Base-by-base conservation (phyloP, 2,888 invertebrate species). In the Amblyjoppa fuscipennis region DNA sequence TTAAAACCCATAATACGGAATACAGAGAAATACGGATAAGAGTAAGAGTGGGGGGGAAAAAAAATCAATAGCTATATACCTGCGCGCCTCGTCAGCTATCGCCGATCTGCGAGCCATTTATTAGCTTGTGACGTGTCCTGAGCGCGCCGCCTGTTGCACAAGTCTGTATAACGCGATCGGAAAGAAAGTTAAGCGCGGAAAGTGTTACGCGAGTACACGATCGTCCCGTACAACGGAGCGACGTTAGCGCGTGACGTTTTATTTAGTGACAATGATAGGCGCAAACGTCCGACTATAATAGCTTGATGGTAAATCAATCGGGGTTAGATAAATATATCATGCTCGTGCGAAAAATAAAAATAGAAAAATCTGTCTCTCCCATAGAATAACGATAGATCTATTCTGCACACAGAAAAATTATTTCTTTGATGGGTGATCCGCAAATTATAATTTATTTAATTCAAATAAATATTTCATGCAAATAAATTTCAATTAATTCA, bases 151-250 rank as follows among this genome's bases (percentile, higher is more conserved):
- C 69, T 77, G 81, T 87, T 87, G 83, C 87, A 85, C 87, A 85
- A 87, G 82, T 84, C 7, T 56, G 64, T 64, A 64, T 64, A 61
- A 34, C 31, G 78, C 83, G 83, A 78, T 85, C 74, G 82, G 86
- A 90, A 90, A 87, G 90, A 90, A 91, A 91, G 90, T 89, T 69
- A 45, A 28, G 56, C 16, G 81, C 83, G 83, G 89, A 90, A 90
- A 89, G 90, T 88, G 89, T 89, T 88, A 89, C 87, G 88, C 86
- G 87, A 81, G 77, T 76, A 74, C 64, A 80, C 73, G 78, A 31
- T 34, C 64, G 64, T 64, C 64, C n/a, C 64, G 31, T 34, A 34
- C 34, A 64, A 0, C 16, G 4, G 64, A 64, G 31, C 25, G n/a
- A 34, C 34, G 64, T 5, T n/a, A 11, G 61, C n/a, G 64, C n/a